Percentiles rank a stretch among this genome's conserved stretches.
Conservation (phyloP, 2,888 invertebrate genomes). For the Epinotia nisella region DNA sequence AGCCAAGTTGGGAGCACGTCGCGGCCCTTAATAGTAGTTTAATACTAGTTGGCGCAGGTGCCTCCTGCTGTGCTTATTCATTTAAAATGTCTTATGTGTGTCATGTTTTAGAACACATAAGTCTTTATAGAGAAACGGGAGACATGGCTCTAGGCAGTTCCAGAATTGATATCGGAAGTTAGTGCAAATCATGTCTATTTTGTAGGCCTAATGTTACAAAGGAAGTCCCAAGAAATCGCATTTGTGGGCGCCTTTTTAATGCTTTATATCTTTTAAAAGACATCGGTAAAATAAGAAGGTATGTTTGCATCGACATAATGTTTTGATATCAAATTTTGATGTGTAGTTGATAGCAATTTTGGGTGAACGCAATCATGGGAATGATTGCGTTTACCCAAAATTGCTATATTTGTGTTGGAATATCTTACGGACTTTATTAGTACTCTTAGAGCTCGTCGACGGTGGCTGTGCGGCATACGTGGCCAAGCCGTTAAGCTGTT, state of each 20-base stretch:
- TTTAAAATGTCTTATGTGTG: conserved; percentile 7
- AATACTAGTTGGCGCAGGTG: conserved; percentile 44
- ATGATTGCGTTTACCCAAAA: too few relatives aligned
- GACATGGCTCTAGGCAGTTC: background rate
- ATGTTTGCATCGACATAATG: too few relatives aligned
- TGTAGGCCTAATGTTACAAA: conserved; percentile 9
- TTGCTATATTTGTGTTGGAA: too few relatives aligned
- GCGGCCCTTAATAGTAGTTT: conserved; percentile 43
- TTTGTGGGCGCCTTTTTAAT: background rate
- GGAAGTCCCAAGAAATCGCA: background rate
- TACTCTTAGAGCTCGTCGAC: too few relatives aligned
- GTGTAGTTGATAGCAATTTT: too few relatives aligned
- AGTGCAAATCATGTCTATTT: conserved; percentile 32
- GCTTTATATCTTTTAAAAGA: background rate
- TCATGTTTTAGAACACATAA: background rate
- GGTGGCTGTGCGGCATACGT: too few relatives aligned
- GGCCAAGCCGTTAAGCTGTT: too few relatives aligned
- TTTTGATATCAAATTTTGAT: too few relatives aligned
- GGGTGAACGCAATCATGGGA: too few relatives aligned
- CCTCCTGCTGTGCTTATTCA: conserved; percentile 16
- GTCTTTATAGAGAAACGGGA: background rate
- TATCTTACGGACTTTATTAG: too few relatives aligned
- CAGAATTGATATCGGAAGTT: conserved; percentile 37
- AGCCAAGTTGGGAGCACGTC: conserved; percentile 39
- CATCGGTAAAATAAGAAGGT: background rate